Evolutionary conservation across 2,113 vertebrate genomes (phyloP).

Genomic region (Clupea harengus): DNA sequence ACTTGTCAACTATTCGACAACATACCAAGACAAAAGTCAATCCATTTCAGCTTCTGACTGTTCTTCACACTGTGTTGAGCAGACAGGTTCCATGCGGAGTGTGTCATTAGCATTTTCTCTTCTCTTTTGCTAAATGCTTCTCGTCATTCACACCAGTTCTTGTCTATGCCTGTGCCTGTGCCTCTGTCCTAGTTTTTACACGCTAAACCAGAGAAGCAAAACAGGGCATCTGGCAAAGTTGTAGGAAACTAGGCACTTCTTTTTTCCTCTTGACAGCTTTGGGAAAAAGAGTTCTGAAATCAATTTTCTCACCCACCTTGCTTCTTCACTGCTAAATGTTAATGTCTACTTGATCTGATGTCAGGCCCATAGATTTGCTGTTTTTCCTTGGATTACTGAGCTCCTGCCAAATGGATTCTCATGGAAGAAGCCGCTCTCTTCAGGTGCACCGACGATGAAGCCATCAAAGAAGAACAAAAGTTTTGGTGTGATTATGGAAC

Average conservation of each 20-base stretch:
- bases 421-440: neutral
- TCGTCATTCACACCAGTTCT: neutral
- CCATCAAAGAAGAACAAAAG: neutral
- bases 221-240: neutral
- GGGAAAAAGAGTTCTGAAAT: neutral
- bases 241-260: neutral
- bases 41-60: neutral
- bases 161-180: neutral
- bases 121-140: neutral
- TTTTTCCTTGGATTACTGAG: neutral
- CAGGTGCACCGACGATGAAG: neutral
- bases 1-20: neutral
- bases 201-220: neutral
- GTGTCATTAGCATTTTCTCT: neutral
- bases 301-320: conserved; percentile 4
- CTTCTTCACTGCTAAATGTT: neutral
- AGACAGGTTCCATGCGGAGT: neutral
- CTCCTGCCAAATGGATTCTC: neutral
- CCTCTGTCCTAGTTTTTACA: neutral
- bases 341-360: neutral
- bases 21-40: neutral
- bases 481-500: neutral
- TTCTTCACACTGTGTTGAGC: neutral
- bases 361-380: neutral
- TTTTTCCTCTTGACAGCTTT: neutral